Conservation (phyloP, 2,113 vertebrate genomes). For the Notarius quadriscutis region DNA sequence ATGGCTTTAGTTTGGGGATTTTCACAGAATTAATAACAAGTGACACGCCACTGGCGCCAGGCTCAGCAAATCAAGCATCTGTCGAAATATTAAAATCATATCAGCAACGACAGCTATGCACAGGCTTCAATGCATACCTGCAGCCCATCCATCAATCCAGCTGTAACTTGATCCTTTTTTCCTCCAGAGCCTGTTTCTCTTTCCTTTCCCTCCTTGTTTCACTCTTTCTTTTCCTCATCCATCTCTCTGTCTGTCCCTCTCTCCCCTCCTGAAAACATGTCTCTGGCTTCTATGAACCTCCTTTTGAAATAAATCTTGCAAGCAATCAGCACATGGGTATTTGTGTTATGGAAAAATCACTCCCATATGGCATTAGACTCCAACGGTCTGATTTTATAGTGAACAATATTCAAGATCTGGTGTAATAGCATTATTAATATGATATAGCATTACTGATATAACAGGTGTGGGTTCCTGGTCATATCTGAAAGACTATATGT, state of each 20-base stretch:
- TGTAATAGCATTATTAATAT: conserved; percentile 22
- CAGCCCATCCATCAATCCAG: background rate
- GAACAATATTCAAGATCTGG: conserved; percentile 27
- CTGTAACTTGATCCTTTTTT: background rate
- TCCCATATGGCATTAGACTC: conserved; percentile 35
- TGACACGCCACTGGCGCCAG: conserved; percentile 36
- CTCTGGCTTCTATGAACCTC: conserved; percentile 31
- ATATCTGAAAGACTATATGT: background rate
- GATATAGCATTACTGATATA: conserved; percentile 9
- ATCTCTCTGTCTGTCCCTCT: conserved; percentile 3
- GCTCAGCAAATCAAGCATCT: conserved; percentile 40
- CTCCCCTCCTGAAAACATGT: conserved; percentile 7
- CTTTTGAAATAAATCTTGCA: conserved; percentile 35
- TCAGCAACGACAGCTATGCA: conserved; percentile 33
- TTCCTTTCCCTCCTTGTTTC: background rate
- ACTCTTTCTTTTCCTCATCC: conserved; percentile 18
- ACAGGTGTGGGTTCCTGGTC: background rate
- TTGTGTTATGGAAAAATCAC: conserved; percentile 33
- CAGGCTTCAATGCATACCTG: conserved; percentile 24
- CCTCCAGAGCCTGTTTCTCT: background rate
- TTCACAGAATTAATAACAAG: conserved; percentile 56
- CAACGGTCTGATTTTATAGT: background rate
- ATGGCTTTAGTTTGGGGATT: conserved; percentile 47
- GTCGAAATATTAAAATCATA: conserved; percentile 46
- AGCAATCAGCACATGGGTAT: conserved; percentile 45